Base-by-base conservation (phyloP, 2,888 invertebrate genomes). In the Drosophila histrio region DNA sequence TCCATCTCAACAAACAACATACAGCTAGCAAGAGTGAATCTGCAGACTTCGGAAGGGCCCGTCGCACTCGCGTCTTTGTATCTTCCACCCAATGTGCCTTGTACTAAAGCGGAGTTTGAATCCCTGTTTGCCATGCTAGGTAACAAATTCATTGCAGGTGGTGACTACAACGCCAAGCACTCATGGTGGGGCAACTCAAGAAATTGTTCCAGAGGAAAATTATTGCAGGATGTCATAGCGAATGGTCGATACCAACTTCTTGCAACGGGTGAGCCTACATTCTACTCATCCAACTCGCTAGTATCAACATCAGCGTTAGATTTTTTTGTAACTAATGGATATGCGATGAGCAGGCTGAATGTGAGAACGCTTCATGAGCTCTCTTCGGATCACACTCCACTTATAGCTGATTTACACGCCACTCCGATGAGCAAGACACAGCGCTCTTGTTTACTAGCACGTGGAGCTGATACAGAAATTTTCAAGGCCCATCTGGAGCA, bases 271-370 rank as follows among this genome's bases (percentile, higher is more conserved):
- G 49, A 49, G 8, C 38, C 38, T 3, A 50, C 50, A 2, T 50
- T 38, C 24, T 50, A 28, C 38, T 50, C 38, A 2, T 38, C 3
- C 19, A 50, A 58, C 30, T 43, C 53, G 1, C 19, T 7, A 13
- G n/a, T n/a, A 8, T 13, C 41, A 1, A 30, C 58, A 1, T 39
- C 58, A 7, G 44, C 64, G 3, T 22, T 59, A 2, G 54, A 64
- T 3, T 54, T 65, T 8, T 59, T 59, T 3, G 24, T 62, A 6
- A 3, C 3, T 0, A 61, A 50, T 11, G 41, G 61, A 2, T 19
- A 28, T 5, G 7, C 7, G 2, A 58, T 19, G 22, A 34, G 3
- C n/a, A 58, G 28, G 17, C 21, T 7, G 11, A 22, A 24, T 7
- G 38, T 38, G 11, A 2, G 34, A 7, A 8, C 34, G 15, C 34